These are phyloP conservation scores for Phrixothrix hirtus DNA, from an alignment of 2,888 invertebrate species.

Conservation along the genomic window DNA sequence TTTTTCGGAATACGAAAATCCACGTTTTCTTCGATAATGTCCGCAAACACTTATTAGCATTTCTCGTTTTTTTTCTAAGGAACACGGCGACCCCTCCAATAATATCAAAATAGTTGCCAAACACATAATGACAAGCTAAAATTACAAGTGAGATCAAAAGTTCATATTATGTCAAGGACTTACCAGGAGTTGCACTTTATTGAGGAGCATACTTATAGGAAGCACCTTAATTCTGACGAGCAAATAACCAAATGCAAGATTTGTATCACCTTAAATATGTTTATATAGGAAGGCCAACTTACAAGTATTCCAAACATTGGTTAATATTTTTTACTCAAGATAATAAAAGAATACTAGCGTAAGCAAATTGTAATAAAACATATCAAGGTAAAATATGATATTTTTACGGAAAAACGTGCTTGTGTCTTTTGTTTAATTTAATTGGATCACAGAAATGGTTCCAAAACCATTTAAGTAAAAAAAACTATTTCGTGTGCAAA, in stretches of 20 bases:
- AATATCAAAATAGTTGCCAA: slow-evolving; percentile 4
- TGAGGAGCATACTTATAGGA: slow-evolving; percentile 3
- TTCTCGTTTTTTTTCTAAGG: slow-evolving; percentile 8
- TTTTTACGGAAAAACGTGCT: too few relatives aligned
- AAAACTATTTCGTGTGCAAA: too few relatives aligned
- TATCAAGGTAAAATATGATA: too few relatives aligned
- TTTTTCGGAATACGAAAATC: neutral
- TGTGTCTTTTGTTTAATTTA: too few relatives aligned
- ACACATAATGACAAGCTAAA: neutral
- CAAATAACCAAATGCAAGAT: slow-evolving; percentile 15
- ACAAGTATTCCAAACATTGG: slow-evolving; percentile 17
- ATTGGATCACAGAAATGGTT: too few relatives aligned
- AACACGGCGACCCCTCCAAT: slow-evolving; percentile 11
- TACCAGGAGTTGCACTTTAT: slow-evolving; percentile 18
- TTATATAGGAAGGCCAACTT: slow-evolving; percentile 22
- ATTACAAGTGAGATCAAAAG: slow-evolving; percentile 2
- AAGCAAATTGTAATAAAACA: too few relatives aligned
- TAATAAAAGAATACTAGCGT: too few relatives aligned
- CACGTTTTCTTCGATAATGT: slow-evolving; percentile 10
- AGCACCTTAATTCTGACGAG: slow-evolving; percentile 14
- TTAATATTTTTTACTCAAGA: too few relatives aligned
- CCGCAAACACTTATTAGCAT: slow-evolving; percentile 15
- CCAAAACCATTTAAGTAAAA: too few relatives aligned
- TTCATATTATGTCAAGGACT: neutral
- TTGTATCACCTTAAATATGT: slow-evolving; percentile 17